A percentile compares a stretch with the other conserved stretches of the same genome.
Conservation (phyloP, 1,140 invertebrate genomes). For the Lasioglossum albipes region DNA sequence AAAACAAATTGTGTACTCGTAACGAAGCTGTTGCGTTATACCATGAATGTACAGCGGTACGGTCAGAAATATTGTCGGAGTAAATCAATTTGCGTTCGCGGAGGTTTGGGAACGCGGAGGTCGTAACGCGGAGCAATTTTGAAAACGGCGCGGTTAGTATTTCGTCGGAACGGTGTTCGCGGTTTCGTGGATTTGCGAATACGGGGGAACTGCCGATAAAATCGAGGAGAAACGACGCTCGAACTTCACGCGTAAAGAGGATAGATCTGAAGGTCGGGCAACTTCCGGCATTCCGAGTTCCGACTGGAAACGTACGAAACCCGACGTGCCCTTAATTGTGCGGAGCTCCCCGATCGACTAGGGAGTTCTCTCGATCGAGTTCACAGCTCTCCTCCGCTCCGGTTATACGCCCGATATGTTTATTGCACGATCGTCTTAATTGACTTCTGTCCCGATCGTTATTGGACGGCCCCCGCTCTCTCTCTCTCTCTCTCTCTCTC, state of each 20-base stretch:
- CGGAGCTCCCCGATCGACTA: conserved; percentile 15
- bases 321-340: conserved; percentile 26
- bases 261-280: background rate
- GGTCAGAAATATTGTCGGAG: background rate
- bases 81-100: background rate
- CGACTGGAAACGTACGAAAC: conserved; percentile 11
- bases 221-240: background rate
- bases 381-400: no score
- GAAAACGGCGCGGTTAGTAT: background rate
- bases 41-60: no score
- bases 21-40: no score
- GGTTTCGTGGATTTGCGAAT: conserved; percentile 12
- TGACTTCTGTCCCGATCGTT: conserved; percentile 20
- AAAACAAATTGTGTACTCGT: no score
- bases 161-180: background rate
- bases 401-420: conserved; percentile 33
- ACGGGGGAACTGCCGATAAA: conserved; percentile 13
- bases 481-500: no score
- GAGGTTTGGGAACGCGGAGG: no score
- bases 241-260: conserved; percentile 34
- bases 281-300: conserved; percentile 15
- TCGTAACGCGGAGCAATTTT: background rate
- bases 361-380: no score
- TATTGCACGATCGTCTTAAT: conserved; percentile 38
- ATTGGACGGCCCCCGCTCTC: background rate